Base-by-base conservation (phyloP, 2,113 vertebrate species). In the Colius striatus region DNA sequence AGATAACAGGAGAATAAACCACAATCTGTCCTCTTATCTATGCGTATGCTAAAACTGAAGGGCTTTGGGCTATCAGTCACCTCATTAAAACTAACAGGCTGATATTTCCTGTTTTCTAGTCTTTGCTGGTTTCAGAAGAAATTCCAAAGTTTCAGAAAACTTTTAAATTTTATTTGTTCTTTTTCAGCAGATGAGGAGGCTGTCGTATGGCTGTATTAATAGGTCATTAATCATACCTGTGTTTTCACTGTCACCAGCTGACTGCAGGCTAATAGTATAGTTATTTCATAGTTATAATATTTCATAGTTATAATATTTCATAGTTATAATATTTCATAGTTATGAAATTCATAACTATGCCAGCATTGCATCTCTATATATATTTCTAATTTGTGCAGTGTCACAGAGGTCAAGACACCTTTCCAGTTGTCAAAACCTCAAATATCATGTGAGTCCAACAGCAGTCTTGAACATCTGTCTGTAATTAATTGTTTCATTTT, bases 401-500 rank as follows among this genome's bases (percentile, higher is more conserved):
- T 54, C 73, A 50, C 57, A 75, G 82, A 90, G 90, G 48, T 87
- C 84, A 86, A 43, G 57, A 77, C 0, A 9, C 50, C 73, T 93
- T 89, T 73, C 54, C 55, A 48, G 36, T 60, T 96, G 83, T 84
- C 65, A 67, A 92, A 92, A 74, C 94, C 63, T 72, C 75, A 57
- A 63, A 65, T 10, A 57, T 50, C 32, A 7, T 30, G 16, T 1
- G 7, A 84, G 68, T 83, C 82, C 80, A 34, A 7, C 18, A 72
- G n/a, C 36, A 84, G 60, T 84, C 65, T 74, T 57, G 30, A 71
- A 57, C 60, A 71, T 63, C 78, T 86, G 16, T 88, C 67, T 68
- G 62, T 87, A 61, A 55, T 26, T 47, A 91, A 73, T 70, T 96
- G 63, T 92, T 96, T 94, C 97, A 63, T 87, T 95, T 87, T 92